Base-by-base conservation (phyloP, 2,888 invertebrate genomes). In the Drepana falcataria region DNA sequence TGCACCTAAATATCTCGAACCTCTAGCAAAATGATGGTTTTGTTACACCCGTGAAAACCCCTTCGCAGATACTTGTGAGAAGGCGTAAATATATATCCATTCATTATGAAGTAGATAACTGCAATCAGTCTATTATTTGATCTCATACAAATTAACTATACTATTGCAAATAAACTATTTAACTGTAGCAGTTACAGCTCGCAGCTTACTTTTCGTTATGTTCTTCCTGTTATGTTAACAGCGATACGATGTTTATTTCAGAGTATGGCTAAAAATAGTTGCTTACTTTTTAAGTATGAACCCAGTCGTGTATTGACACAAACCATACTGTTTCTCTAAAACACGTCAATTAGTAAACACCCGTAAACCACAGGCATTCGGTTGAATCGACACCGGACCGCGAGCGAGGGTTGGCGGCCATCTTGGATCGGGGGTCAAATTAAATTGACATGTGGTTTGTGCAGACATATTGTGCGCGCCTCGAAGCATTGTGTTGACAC, bases 361-460 rank as follows among this genome's bases (percentile, higher is more conserved):
- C 77, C 78, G 78, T 79, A 75, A 81, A 82, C 81, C 84, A 68
- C 85, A 83, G 79, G 83, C 83, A 83, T 85, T 83, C 73, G 73
- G 77, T 70, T 67, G 77, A 77, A 70, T 73, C 72, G 73, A 71
- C 73, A 71, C 74, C 68, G 69, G 67, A 64, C 68, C 59, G 63
- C 65, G 71, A 57, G 63, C 75, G 79, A 78, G 85, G 86, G 84
- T 74, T 63, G 71, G 72, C 80, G 75, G 88, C 89, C 90, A 90
- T 89, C 85, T 90, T 89, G 87, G 63, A 83, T 85, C 71, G 78
- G 79, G 87, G 87, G 85, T 88, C 87, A 87, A 87, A 88, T 91
- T 88, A 87, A 89, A 88, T 89, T 88, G 88, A 87, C 87, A 84
- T 87, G 87, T 83, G 89, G 87, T 85, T 83, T 82, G 77, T 79